Percentiles rank a stretch among this genome's conserved stretches.
These are phyloP conservation scores for Megamerina dolium DNA, from an alignment of 2,888 invertebrate genomes.

Conservation along the genomic window DNA sequence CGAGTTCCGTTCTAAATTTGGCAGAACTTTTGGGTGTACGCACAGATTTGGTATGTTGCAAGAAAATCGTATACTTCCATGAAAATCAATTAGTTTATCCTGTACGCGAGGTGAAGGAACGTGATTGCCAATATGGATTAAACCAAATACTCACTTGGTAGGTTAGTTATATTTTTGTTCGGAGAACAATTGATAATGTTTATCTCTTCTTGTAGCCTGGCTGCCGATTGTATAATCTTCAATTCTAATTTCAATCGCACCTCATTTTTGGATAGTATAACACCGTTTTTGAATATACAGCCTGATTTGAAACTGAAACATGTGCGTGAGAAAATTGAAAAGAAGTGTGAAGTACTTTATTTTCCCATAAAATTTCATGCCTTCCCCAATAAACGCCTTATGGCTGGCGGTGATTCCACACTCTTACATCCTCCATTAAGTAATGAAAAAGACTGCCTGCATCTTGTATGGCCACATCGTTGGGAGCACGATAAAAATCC, in stretches of 20 bases:
- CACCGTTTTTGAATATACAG: constrained; percentile 57
- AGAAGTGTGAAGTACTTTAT: constrained; percentile 60
- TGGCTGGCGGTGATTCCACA: constrained; percentile 24
- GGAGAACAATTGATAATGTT: no score
- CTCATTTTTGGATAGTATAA: constrained; percentile 60
- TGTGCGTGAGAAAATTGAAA: constrained; percentile 52
- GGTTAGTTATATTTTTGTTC: constrained; percentile 17
- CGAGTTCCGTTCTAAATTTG: constrained; percentile 64
- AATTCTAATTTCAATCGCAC: constrained; percentile 64
- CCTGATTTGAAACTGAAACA: constrained; percentile 60
- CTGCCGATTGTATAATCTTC: constrained; percentile 63
- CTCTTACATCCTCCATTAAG: constrained; percentile 23
- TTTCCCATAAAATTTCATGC: constrained; percentile 55
- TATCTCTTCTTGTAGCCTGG: constrained; percentile 55
- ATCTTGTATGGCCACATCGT: constrained; percentile 69
- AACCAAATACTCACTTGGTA: constrained; percentile 69
- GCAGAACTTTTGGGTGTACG: constrained; percentile 64
- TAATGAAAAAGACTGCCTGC: constrained; percentile 43
- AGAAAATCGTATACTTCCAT: constrained; percentile 69
- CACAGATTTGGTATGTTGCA: constrained; percentile 55
- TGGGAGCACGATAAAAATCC: constrained; percentile 77
- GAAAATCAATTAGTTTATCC: constrained; percentile 73
- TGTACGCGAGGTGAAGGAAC: constrained; percentile 56
- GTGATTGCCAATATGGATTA: constrained; percentile 71
- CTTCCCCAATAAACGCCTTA: constrained; percentile 42